Base-by-base conservation (phyloP, 2,797 vertebrate genomes). In the Mus minutoides region DNA sequence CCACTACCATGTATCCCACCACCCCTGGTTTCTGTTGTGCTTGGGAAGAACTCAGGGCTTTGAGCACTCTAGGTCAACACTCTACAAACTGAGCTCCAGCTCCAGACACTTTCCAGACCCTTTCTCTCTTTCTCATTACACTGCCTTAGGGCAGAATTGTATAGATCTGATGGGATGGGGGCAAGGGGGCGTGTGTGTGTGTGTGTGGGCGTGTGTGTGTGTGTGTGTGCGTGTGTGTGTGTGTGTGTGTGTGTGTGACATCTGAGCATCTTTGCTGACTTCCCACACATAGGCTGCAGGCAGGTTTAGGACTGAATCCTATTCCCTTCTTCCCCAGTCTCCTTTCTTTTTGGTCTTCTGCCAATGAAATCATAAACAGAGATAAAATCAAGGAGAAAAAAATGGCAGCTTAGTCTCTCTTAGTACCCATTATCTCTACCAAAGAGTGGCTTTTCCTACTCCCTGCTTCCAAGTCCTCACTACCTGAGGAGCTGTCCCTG, bases 331-430 rank as follows among this genome's bases (percentile, higher is more conserved):
- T 78, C 21, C 58, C 43, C 22, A 31, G 26, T 49, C 89, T 46
- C 73, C 60, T 77, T 90, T 49, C 85, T 93, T 83, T 29, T 37
- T 78, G 67, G 9, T 90, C 75, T 93, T 79, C 85, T 93, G 90
- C 49, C 62, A 52, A 90, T 64, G 75, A 43, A 89, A 29, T 67
- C 54, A 90, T 46, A 46, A 86, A 85, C 54, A 52, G 87, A 9
- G 88, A 79, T 90, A 92, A 88, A 83, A 62, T 67, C 43, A 43
- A 40, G 92, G 93, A 88, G 54, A 88, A 83, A 88, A 88, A 64
- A 83, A 34, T 79, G 78, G 37, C 58, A 84, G 80, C 43, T 71
- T 83, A 92, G 88, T 88, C 37, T 83, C 77, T 76, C 80, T 24
- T 0, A 6, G 26, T 73, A 43, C 60, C 80, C 67, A 67, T 22